phyloP scores from a whole-genome alignment of 2,888 invertebrate species.

The Corbicula japonica region DNA sequence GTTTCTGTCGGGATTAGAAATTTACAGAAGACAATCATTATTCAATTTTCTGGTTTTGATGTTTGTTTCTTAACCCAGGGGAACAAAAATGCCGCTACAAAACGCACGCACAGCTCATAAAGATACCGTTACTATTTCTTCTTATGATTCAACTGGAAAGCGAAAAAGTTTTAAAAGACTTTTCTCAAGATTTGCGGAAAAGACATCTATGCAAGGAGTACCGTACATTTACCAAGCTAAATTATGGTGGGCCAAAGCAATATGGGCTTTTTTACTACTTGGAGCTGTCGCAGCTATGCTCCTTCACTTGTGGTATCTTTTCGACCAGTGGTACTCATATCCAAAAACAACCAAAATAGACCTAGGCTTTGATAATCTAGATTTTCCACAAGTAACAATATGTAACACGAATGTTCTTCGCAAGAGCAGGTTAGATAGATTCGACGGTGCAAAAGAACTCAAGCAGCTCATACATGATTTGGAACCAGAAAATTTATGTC shows the following conservation, averaged over 20 bases:
- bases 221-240: conserved; percentile 70
- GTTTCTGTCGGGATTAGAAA: no score
- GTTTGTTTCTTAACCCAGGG: no score
- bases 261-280: conserved; percentile 65
- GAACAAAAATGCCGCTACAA: no score
- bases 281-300: conserved; percentile 56
- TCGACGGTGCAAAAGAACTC: conserved; percentile 14
- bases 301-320: conserved; percentile 67
- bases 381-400: conserved; percentile 60
- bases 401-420: conserved; percentile 62
- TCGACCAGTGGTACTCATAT: conserved; percentile 56
- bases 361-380: conserved; percentile 50
- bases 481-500: conserved; percentile 46
- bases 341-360: conserved; percentile 63
- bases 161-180: conserved; percentile 65
- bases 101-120: no score
- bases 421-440: conserved; percentile 22
- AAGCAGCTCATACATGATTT: conserved; percentile 30
- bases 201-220: conserved; percentile 74
- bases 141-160: conserved; percentile 61
- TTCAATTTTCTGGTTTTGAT: no score
- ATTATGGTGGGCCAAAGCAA: conserved; percentile 52
- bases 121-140: conserved; percentile 11
- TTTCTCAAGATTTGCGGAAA: conserved; percentile 68
- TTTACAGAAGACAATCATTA: no score